Percentiles rank a stretch among this genome's conserved stretches.
Conservation (phyloP, 2,113 vertebrate genomes). For the Silurus glanis region DNA sequence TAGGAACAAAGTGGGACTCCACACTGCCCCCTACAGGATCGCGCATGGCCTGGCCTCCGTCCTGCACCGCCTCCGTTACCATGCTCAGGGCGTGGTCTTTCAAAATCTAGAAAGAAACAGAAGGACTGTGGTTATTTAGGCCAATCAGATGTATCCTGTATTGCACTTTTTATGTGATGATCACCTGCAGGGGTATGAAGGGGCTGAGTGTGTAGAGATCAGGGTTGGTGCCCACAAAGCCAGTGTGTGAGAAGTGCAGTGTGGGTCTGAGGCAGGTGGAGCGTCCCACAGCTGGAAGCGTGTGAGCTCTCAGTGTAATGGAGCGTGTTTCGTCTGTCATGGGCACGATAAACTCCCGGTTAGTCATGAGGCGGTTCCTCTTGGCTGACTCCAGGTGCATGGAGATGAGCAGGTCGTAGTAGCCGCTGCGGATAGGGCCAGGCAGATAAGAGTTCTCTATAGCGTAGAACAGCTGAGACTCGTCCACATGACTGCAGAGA, state of each 20-base stretch:
- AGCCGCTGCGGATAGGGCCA: conserved; percentile 83
- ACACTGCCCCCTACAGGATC: conserved; percentile 92
- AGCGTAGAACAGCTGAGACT: conserved; percentile 87
- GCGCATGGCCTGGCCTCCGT: conserved; percentile 85
- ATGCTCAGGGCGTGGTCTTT: conserved; percentile 86
- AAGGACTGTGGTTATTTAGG: background rate
- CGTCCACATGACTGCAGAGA: conserved; percentile 90
- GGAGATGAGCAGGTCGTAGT: conserved; percentile 90
- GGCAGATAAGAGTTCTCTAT: conserved; percentile 88
- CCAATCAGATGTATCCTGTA: background rate
- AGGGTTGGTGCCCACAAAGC: conserved; percentile 76
- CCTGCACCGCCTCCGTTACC: conserved; percentile 88
- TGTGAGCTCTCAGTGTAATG: conserved; percentile 78
- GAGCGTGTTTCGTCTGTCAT: conserved; percentile 82
- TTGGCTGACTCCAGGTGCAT: conserved; percentile 94
- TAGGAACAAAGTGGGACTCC: conserved; percentile 91
- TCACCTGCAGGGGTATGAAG: conserved; percentile 77
- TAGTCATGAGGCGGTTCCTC: conserved; percentile 87
- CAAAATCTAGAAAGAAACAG: conserved; percentile 69
- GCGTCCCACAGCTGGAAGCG: conserved; percentile 84
- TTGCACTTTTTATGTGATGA: background rate
- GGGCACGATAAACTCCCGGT: conserved; percentile 90
- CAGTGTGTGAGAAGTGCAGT: conserved; percentile 81
- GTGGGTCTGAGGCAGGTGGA: conserved; percentile 85
- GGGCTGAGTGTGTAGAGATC: conserved; percentile 82